A percentile compares a stretch with the other conserved stretches of the same genome.
These are phyloP conservation scores for Diplolepis rosae DNA, from an alignment of 2,888 invertebrate species.

Conservation along the genomic window DNA sequence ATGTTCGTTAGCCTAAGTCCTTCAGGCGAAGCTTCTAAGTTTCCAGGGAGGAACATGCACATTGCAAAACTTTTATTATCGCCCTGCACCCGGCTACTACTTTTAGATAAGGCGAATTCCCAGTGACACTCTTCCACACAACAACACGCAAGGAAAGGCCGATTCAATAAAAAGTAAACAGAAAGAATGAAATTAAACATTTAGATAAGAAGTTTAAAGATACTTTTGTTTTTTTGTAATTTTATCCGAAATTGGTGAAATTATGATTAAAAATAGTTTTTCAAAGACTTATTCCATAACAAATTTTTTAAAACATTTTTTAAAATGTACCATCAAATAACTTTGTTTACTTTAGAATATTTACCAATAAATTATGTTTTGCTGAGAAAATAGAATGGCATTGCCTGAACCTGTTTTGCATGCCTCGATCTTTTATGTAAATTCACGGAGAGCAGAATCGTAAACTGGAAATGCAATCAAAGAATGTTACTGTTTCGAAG, in stretches of 20 bases:
- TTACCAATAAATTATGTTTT: neutral
- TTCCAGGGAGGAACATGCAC: slow-evolving; percentile 17
- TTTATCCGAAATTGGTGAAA: too few relatives aligned
- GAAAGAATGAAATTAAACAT: too few relatives aligned
- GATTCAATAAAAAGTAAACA: too few relatives aligned
- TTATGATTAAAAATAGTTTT: too few relatives aligned
- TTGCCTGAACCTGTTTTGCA: neutral
- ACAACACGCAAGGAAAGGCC: neutral
- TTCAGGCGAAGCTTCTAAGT: neutral
- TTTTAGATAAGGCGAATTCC: slow-evolving; percentile 16
- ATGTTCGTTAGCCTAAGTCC: neutral
- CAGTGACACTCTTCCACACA: slow-evolving; percentile 18
- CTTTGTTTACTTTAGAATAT: neutral
- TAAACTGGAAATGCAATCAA: neutral
- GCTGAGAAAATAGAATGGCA: neutral
- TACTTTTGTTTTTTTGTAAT: too few relatives aligned
- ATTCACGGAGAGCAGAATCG: neutral
- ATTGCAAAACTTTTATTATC: slow-evolving; percentile 19
- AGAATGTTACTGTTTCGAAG: neutral
- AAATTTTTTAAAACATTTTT: too few relatives aligned
- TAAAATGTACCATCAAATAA: neutral
- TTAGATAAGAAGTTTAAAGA: too few relatives aligned
- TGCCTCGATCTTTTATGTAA: neutral
- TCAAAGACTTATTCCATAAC: too few relatives aligned
- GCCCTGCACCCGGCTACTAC: neutral